Evolutionary conservation across 2,113 vertebrate species (phyloP), one percentile per base, ranked within the genome.

Genomic region (Siniperca chuatsi): DNA sequence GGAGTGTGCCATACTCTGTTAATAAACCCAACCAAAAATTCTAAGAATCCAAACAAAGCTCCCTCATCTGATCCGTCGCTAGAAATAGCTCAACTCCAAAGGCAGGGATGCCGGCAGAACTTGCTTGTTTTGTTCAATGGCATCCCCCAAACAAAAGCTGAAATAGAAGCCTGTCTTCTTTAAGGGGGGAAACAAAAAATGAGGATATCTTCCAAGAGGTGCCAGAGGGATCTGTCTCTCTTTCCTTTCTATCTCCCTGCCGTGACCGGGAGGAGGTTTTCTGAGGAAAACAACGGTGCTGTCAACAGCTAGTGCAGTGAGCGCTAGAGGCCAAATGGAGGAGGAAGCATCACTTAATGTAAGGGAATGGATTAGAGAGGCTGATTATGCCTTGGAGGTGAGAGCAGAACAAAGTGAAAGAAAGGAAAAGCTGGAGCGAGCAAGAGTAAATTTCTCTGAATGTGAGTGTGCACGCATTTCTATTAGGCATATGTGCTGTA

Each of bases 331-430:
- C 91, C 92, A 91, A 85, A 88, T 13, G 54, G 78, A 90, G 82
- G 80, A 93, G 84, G 92, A 93, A 90, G 78, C 86, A 84, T 88
- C 92, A 83, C 93, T 94, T 92, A 93, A 93, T 92, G 90, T 92
- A 92, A 90, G 86, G 88, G 88, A 90, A 93, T 91, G 93, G 92
- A 94, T 95, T 94, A 94, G 90, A 91, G 87, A 83, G 83, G 90
- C 86, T 92, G 90, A 95, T 94, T 90, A 92, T 90, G 90, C 89
- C 94, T 95, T 64, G 55, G 91, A 93, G 92, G 90, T 90, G 83
- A 87, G 82, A 89, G 84, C 73, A 84, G 74, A 79, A 89, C 78
- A 90, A 91, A 92, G 87, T 79, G 50, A 79, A 86, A 87, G 73
- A 85, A 87, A 86, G 46, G 84, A 75, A 92, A 87, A 90, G 54